A percentile compares a stretch with the other conserved stretches of the same genome.
Conservation (phyloP, 2,797 vertebrate species). For the Gorsachius magnificus region DNA sequence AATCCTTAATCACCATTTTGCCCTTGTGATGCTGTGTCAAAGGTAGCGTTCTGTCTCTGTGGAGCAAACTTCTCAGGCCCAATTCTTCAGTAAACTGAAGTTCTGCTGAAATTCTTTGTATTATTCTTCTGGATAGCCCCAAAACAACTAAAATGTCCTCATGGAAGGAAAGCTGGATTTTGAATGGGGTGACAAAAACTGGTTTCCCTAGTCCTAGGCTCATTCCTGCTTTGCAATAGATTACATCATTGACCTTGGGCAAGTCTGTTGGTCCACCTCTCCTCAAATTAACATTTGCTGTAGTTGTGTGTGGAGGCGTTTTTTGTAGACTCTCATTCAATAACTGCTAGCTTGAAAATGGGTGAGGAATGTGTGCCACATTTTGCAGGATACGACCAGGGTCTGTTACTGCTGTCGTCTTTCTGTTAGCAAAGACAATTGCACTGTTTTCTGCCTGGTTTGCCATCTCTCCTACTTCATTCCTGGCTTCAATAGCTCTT, state of each 20-base stretch:
- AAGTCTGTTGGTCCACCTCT: conserved; percentile 27
- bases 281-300: conserved; percentile 11
- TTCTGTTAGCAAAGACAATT: not conserved
- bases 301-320: not conserved
- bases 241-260: conserved; percentile 50
- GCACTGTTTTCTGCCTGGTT: not conserved
- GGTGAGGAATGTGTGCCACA: not conserved
- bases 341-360: not conserved
- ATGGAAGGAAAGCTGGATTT: not conserved
- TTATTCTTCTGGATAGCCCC: not conserved
- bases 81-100: not conserved
- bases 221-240: conserved; percentile 15
- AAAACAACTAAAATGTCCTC: not conserved
- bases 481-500: not conserved
- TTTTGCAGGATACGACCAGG: not conserved
- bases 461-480: not conserved
- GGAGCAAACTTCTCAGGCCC: not conserved
- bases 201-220: conserved; percentile 35
- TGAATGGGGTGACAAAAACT: not conserved
- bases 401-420: not conserved
- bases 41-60: not conserved
- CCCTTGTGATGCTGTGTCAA: not conserved
- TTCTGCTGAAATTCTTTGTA: not conserved
- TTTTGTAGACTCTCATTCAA: not conserved
- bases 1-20: not conserved